phyloP scores from a whole-genome alignment of 2,797 vertebrate genomes.

The Eulemur coronatus region DNA sequence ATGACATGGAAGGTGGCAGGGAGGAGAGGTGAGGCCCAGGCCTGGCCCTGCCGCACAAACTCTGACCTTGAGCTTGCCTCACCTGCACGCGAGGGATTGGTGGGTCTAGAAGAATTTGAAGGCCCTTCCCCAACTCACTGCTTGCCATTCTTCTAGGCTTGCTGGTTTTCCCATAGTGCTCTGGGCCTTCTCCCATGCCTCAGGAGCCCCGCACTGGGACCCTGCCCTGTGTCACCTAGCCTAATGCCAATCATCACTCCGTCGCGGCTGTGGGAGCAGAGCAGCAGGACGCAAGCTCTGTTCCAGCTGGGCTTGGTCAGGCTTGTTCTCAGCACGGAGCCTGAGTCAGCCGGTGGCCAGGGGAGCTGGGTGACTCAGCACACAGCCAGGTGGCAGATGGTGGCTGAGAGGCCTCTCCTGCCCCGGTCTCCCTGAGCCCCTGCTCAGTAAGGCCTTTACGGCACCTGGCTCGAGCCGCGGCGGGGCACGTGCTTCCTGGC shows the following conservation, averaged over 20 bases:
- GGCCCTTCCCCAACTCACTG: background rate
- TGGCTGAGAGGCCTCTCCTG: background rate
- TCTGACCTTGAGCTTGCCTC: too few relatives aligned
- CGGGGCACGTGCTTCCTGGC: background rate
- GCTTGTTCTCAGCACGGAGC: background rate
- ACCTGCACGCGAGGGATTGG: too few relatives aligned
- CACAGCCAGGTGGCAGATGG: background rate
- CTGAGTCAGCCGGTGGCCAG: too few relatives aligned
- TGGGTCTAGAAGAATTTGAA: background rate
- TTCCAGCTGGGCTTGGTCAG: too few relatives aligned
- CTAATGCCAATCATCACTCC: background rate
- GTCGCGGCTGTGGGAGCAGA: background rate
- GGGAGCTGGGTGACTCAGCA: background rate
- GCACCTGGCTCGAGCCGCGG: accelerated
- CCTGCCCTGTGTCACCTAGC: background rate
- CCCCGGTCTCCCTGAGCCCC: background rate
- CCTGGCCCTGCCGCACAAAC: background rate
- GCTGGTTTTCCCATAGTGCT: too few relatives aligned
- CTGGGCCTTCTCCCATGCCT: background rate
- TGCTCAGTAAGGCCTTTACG: background rate
- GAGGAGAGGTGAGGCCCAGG: background rate
- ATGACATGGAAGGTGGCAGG: background rate
- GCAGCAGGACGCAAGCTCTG: background rate
- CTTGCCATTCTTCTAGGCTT: background rate
- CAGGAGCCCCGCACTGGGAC: background rate